phyloP scores from a whole-genome alignment of 2,888 invertebrate species.

The Cotesia congregata region DNA sequence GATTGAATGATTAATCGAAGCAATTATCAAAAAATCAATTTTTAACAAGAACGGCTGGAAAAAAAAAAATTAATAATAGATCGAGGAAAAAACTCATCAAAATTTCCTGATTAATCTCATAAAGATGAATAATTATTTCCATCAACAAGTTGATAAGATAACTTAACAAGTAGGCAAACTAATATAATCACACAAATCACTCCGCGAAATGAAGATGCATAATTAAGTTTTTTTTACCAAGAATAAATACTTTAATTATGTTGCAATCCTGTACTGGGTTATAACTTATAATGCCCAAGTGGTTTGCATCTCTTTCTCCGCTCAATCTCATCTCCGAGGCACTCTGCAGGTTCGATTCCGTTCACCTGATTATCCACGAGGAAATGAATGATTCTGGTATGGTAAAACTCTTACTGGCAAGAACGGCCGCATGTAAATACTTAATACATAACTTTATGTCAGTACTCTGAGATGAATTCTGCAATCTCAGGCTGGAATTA shows the following conservation, averaged over 20 bases:
- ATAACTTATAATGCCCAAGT: not conserved
- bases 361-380: conserved; percentile 20
- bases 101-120: too few relatives aligned
- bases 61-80: too few relatives aligned
- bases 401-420: not conserved
- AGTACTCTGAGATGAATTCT: not conserved
- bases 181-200: not conserved
- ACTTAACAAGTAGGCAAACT: not conserved
- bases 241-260: conserved; percentile 5
- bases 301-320: not conserved
- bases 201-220: not conserved
- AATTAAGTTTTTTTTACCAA: not conserved
- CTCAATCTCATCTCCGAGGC: not conserved
- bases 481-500: not conserved
- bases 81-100: too few relatives aligned
- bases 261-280: not conserved
- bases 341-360: conserved; percentile 1
- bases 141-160: not conserved
- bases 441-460: not conserved
- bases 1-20: too few relatives aligned
- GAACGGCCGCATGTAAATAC: not conserved
- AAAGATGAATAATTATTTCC: not conserved
- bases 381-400: not conserved
- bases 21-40: too few relatives aligned
- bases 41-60: too few relatives aligned